phyloP scores from a whole-genome alignment of 2,113 vertebrate genomes.

The Siniperca chuatsi region DNA sequence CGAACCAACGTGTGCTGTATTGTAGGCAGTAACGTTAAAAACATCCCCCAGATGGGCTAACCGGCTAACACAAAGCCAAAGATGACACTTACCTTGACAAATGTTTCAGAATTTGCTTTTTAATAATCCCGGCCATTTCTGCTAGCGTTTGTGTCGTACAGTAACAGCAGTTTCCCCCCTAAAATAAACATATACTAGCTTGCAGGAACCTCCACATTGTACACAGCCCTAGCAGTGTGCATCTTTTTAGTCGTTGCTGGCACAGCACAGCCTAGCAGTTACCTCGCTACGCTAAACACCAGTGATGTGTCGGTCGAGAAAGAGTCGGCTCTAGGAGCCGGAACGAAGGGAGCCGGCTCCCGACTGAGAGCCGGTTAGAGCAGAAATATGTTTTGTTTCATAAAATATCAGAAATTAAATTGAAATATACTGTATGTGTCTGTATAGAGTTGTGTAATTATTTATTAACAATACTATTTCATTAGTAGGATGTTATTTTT shows the following conservation, averaged over 20 bases:
- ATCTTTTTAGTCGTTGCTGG: slow-evolving; percentile 66
- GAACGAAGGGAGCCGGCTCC: too few species aligned
- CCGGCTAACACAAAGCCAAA: slow-evolving; percentile 63
- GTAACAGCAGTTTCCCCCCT: neutral
- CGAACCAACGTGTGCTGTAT: neutral
- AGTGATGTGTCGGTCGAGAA: too few species aligned
- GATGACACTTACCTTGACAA: slow-evolving; percentile 91
- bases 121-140: slow-evolving; percentile 94
- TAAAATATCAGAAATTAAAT: too few species aligned
- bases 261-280: slow-evolving; percentile 24
- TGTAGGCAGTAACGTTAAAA: neutral
- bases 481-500: too few species aligned
- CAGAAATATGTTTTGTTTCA: too few species aligned
- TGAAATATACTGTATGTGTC: too few species aligned
- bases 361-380: too few species aligned
- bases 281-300: slow-evolving; percentile 6
- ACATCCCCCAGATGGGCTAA: slow-evolving; percentile 56
- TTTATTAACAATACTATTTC: too few species aligned
- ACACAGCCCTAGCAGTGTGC: slow-evolving; percentile 39
- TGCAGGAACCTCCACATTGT: neutral
- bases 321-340: too few species aligned
- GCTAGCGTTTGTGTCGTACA: neutral
- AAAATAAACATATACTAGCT: slow-evolving; percentile 38
- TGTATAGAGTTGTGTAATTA: too few species aligned
- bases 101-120: slow-evolving; percentile 98